phyloP scores from a whole-genome alignment of 2,797 vertebrate genomes.

The Crenichthys baileyi region DNA sequence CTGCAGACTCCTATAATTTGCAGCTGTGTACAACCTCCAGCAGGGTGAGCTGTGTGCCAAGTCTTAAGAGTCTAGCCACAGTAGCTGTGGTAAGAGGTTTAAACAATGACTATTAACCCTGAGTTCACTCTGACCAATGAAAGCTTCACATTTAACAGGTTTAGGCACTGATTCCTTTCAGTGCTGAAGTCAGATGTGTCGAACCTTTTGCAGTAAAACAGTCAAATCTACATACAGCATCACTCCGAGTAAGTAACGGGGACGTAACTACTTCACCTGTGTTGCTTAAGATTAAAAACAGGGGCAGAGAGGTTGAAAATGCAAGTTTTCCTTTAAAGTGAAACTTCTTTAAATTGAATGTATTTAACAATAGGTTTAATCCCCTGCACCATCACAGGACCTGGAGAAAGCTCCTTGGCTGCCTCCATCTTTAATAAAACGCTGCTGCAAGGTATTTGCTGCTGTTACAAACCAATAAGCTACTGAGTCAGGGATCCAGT shows the following conservation, averaged over 20 bases:
- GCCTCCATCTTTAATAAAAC: neutral
- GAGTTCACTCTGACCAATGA: slow-evolving; percentile 6
- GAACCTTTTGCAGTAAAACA: slow-evolving; percentile 2
- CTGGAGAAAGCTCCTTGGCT: neutral
- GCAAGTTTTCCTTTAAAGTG: slow-evolving; percentile 18
- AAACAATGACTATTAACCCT: neutral
- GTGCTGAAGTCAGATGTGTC: slow-evolving; percentile 2
- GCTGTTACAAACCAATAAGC: slow-evolving; percentile 21
- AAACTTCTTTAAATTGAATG: neutral
- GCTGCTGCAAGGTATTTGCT: neutral
- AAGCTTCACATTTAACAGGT: slow-evolving; percentile 2
- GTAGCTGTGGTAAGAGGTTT: neutral
- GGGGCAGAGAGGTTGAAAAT: neutral
- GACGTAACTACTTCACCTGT: slow-evolving; percentile 81
- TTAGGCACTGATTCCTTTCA: neutral
- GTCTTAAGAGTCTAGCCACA: neutral
- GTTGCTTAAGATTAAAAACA: slow-evolving; percentile 47
- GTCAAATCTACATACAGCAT: slow-evolving; percentile 66
- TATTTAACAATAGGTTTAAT: neutral
- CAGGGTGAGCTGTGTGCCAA: slow-evolving; percentile 10
- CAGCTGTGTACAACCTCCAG: neutral
- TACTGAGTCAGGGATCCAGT: slow-evolving; percentile 9
- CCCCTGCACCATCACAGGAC: neutral
- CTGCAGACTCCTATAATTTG: neutral
- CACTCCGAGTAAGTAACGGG: slow-evolving; percentile 51